A percentile compares a stretch with the other conserved stretches of the same genome.
Evolutionary conservation across 2,797 vertebrate species (phyloP).

Genomic region (Enteromius afrohamiltoni): DNA sequence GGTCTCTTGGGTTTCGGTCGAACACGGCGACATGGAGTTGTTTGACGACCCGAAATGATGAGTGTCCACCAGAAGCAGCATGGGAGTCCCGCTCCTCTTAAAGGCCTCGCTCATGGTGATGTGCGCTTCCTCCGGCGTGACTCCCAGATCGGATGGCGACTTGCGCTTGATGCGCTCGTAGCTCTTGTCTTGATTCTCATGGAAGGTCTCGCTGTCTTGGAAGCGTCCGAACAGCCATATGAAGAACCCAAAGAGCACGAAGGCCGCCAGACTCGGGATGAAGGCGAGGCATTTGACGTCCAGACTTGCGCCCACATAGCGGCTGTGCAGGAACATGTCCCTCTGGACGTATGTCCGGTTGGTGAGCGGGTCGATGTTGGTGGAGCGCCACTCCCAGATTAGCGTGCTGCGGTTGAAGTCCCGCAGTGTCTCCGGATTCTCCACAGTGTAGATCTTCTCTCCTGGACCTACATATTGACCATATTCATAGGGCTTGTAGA

Average conservation of each 20-base stretch:
- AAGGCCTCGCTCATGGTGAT: conserved; percentile 81
- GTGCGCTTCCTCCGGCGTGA: conserved; percentile 87
- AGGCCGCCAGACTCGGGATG: conserved; percentile 91
- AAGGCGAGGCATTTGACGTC: conserved; percentile 95
- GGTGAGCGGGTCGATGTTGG: conserved; percentile 84
- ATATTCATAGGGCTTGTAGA: conserved; percentile 96
- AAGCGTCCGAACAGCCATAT: conserved; percentile 94
- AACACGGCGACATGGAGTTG: conserved; percentile 68
- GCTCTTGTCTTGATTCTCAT: conserved; percentile 89
- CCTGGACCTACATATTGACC: conserved; percentile 96
- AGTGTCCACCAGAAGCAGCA: conserved; percentile 85
- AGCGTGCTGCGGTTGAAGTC: conserved; percentile 93
- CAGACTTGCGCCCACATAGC: conserved; percentile 88
- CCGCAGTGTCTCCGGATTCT: conserved; percentile 88
- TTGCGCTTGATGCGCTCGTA: conserved; percentile 95
- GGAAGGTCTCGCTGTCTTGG: conserved; percentile 91
- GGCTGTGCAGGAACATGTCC: conserved; percentile 96
- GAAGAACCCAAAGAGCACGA: conserved; percentile 93
- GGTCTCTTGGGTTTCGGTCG: conserved; percentile 81
- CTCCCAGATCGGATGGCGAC: conserved; percentile 90
- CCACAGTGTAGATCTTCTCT: conserved; percentile 95
- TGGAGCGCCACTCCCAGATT: conserved; percentile 91
- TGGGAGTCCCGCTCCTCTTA: conserved; percentile 78
- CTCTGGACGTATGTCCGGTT: conserved; percentile 85
- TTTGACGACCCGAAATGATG: conserved; percentile 70